Conservation (phyloP, 2,113 vertebrate genomes). For the Holacanthus passer region DNA sequence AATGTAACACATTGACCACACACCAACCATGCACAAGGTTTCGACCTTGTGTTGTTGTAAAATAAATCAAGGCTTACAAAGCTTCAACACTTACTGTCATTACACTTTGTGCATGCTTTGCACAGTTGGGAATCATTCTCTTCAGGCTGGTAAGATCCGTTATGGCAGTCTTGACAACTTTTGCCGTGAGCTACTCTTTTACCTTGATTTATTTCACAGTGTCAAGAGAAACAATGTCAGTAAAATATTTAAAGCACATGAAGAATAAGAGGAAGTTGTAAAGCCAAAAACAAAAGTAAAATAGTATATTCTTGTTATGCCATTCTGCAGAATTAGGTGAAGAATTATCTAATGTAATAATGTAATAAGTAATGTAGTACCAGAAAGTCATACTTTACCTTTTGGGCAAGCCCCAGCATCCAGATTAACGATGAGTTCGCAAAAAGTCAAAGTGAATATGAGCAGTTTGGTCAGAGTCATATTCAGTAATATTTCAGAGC, state of each 20-base stretch:
- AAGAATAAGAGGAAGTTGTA: neutral
- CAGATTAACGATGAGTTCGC: neutral
- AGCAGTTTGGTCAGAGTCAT: conserved; percentile 53
- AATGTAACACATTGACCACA: too few species aligned
- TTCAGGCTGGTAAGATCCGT: neutral
- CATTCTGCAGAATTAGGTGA: neutral
- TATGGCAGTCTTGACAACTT: neutral
- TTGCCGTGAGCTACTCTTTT: accelerated
- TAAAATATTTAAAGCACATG: neutral
- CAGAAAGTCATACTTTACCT: conserved; percentile 63
- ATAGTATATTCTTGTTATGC: neutral
- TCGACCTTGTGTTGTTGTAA: too few species aligned
- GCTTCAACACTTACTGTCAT: conserved; percentile 5
- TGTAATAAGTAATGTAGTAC: neutral
- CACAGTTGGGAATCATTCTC: neutral
- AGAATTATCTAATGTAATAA: too few species aligned
- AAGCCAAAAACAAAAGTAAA: neutral
- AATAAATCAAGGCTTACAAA: too few species aligned
- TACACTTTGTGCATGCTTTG: conserved; percentile 24
- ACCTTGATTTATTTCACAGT: conserved; percentile 56
- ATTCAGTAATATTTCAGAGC: neutral
- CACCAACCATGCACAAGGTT: too few species aligned
- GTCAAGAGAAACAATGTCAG: conserved; percentile 27
- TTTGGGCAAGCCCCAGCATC: neutral
- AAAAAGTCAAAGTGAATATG: conserved; percentile 37